Percentiles rank a stretch among this genome's conserved stretches.
Evolutionary conservation across 2,797 vertebrate genomes (phyloP).

Genomic region (Corythornis leucogaster): DNA sequence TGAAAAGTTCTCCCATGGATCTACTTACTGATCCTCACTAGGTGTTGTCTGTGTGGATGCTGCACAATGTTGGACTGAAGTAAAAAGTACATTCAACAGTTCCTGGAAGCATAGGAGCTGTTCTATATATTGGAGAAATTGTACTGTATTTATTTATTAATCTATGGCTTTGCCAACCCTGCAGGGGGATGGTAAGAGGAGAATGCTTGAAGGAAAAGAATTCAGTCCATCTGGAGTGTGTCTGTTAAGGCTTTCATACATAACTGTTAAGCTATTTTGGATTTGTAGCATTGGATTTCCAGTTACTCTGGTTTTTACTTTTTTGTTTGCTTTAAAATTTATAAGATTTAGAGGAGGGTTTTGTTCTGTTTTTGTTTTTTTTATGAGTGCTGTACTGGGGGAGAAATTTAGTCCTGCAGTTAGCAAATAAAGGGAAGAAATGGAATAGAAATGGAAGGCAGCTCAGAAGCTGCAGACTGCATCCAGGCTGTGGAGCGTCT

Average conservation of each 20-base stretch:
- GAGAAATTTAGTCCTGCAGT: fast-evolving
- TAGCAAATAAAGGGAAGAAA: neutral
- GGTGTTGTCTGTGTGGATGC: neutral
- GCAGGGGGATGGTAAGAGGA: too few species aligned
- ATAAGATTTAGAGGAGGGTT: fast-evolving
- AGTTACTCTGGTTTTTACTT: fast-evolving
- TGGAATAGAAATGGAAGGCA: neutral
- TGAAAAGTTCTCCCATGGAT: neutral
- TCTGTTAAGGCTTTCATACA: neutral
- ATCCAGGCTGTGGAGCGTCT: neutral
- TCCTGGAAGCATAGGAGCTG: neutral
- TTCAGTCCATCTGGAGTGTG: neutral
- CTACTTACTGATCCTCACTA: neutral
- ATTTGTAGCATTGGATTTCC: neutral
- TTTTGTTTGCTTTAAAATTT: neutral
- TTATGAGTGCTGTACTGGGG: neutral
- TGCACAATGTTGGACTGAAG: neutral
- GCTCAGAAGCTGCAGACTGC: neutral
- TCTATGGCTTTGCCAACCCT: neutral
- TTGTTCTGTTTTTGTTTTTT: neutral
- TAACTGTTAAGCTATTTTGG: neutral
- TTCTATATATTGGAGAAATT: neutral
- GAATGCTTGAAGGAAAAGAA: neutral
- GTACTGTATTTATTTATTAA: neutral
- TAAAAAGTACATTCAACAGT: neutral